Conservation (phyloP, 2,888 invertebrate genomes). For the Drosophila recens region DNA sequence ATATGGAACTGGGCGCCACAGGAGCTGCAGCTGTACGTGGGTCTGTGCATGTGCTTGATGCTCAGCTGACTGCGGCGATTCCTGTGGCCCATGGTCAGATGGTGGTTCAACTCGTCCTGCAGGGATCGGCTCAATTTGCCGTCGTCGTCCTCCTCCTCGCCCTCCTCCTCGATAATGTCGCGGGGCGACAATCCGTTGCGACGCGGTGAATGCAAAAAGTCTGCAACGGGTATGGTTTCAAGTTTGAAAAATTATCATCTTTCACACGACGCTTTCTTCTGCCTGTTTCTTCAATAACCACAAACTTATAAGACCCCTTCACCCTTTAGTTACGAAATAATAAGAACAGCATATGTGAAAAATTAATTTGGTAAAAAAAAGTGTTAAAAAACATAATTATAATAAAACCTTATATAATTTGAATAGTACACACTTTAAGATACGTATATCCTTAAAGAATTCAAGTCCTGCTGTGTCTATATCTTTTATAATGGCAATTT, state of each 20-base stretch:
- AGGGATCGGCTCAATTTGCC: conserved; percentile 10
- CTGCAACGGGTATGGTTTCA: neutral
- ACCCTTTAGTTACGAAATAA: too few relatives aligned
- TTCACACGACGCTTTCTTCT: neutral
- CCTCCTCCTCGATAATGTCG: conserved; percentile 21
- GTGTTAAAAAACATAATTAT: too few relatives aligned
- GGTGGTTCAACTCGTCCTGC: conserved; percentile 26
- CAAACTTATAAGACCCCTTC: too few relatives aligned
- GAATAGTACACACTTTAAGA: too few relatives aligned
- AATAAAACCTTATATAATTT: too few relatives aligned
- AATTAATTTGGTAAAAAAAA: too few relatives aligned
- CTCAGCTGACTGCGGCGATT: conserved; percentile 29
- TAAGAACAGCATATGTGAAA: too few relatives aligned
- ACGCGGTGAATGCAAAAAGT: conserved; percentile 54
- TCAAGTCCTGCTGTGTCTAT: too few relatives aligned
- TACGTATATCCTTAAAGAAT: too few relatives aligned
- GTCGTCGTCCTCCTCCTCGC: conserved; percentile 28
- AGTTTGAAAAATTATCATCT: neutral
- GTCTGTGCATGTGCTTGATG: conserved; percentile 24
- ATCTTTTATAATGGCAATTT: too few relatives aligned
- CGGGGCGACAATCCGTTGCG: conserved; percentile 68
- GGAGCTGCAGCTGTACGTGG: conserved; percentile 54
- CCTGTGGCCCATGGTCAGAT: neutral
- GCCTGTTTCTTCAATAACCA: too few relatives aligned
- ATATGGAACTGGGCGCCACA: conserved; percentile 66